Percentiles rank a stretch among this genome's conserved stretches.
Evolutionary conservation across 2,888 invertebrate species (phyloP).

Genomic region (Drosophila mimetica): DNA sequence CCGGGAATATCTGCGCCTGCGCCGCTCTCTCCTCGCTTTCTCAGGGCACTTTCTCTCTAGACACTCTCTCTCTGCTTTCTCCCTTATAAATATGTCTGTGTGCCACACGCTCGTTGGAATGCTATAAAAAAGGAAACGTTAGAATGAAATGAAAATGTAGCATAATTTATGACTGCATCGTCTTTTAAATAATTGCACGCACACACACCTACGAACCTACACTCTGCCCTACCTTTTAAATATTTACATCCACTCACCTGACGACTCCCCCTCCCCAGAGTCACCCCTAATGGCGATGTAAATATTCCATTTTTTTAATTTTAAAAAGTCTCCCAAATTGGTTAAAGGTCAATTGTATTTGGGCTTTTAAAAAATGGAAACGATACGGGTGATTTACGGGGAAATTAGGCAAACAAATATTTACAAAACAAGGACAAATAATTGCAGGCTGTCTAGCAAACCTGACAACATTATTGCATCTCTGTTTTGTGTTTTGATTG

Average conservation of each 20-base stretch:
- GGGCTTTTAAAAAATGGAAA: constrained; percentile 17
- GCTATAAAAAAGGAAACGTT: constrained; percentile 78
- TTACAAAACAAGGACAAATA: constrained; percentile 21
- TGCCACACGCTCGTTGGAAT: constrained; percentile 57
- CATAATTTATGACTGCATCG: constrained; percentile 79
- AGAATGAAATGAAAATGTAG: constrained; percentile 79
- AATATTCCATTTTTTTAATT: constrained; percentile 61
- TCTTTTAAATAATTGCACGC: constrained; percentile 79
- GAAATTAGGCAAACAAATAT: constrained; percentile 10
- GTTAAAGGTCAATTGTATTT: constrained; percentile 43
- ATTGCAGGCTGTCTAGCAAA: constrained; percentile 4
- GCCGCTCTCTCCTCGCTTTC: constrained; percentile 47
- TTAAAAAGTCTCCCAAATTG: constrained; percentile 44
- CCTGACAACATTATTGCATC: not conserved
- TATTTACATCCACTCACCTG: constrained; percentile 67
- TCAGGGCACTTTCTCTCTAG: not conserved
- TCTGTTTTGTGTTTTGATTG: too few relatives aligned
- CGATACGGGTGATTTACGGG: constrained; percentile 33
- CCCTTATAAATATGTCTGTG: constrained; percentile 51
- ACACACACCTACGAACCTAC: constrained; percentile 52
- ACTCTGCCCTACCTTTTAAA: constrained; percentile 59
- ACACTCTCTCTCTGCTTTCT: constrained; percentile 5
- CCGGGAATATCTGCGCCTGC: constrained; percentile 51
- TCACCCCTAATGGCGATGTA: constrained; percentile 43
- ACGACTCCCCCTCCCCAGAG: not conserved